Base-by-base conservation (phyloP, 2,113 vertebrate genomes). In the Euleptes europaea region DNA sequence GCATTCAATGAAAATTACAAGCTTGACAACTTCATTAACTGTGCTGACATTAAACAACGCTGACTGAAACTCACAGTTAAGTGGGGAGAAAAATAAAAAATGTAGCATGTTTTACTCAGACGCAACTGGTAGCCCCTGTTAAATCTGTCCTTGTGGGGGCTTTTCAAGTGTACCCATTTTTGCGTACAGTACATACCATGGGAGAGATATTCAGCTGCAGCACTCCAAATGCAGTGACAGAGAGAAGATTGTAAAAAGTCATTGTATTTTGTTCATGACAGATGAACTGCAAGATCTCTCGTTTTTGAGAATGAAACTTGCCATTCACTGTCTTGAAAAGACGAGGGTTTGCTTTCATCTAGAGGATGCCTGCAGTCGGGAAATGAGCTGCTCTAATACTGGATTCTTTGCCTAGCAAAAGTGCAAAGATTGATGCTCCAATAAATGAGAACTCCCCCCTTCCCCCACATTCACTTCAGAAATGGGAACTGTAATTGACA, bases 11-110 rank as follows among this genome's bases (percentile, higher is more conserved):
- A 86, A 95, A 95, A 84, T 93, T 94, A 94, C 94, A 95, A 92
- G 91, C 86, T 93, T 94, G 94, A 96, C 94, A 96, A 94, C 93
- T 96, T 96, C 95, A 96, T 96, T 96, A 96, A 94, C 90, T 88
- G 73, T 71, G 57, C 26, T 94, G 93, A 95, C 88, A 94, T 94
- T 96, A 95, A 96, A 86, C 91, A 96, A 93, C 84, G 82, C 12
- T 93, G 94, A 95, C 90, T 88, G 84, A 92, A 92, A 82, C 91
- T 95, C 91, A 80, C 88, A 82, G 85, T 93, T 95, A 94, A 94
- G 92, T 65, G 51, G 82, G 81, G 86, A 85, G 63, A 84, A 91
- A 69, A 88, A 87, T 33, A 77, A 35, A 44, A 69, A 66, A 93
- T 94, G 94, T 86, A 85, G 70, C 90, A 84, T 78, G 80, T 94